Conservation (phyloP, 1,140 invertebrate genomes). For the Dendroctonus valens region DNA sequence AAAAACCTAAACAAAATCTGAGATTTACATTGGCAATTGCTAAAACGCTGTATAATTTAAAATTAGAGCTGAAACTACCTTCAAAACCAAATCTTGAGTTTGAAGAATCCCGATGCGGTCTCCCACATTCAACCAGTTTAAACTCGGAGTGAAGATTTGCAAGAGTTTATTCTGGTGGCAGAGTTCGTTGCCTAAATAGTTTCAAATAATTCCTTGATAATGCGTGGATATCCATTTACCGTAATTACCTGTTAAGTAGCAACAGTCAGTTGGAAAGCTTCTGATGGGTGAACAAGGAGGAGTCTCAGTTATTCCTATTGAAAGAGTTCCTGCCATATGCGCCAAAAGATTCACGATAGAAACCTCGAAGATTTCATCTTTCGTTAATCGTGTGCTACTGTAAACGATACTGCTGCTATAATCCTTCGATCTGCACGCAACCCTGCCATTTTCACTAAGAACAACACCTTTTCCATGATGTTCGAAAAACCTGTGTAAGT, state of each 20-base stretch:
- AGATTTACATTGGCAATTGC: conserved; percentile 47
- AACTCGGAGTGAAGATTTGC: conserved; percentile 67
- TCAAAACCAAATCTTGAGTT: conserved; percentile 60
- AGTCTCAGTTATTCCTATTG: conserved; percentile 72
- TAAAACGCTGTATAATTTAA: conserved; percentile 1
- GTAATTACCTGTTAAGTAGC: conserved; percentile 62
- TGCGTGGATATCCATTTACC: background rate
- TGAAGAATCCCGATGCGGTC: conserved; percentile 69
- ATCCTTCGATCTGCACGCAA: conserved; percentile 64
- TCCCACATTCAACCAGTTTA: conserved; percentile 76
- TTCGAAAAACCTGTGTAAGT: conserved; percentile 57
- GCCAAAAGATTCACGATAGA: conserved; percentile 60
- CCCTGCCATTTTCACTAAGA: conserved; percentile 64
- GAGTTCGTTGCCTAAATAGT: conserved; percentile 61
- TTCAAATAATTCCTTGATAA: conserved; percentile 3
- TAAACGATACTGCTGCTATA: conserved; percentile 71
- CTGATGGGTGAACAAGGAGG: conserved; percentile 58
- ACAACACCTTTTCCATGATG: conserved; percentile 74
- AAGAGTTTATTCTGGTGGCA: conserved; percentile 59
- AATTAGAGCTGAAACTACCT: conserved; percentile 14
- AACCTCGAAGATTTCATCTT: conserved; percentile 76
- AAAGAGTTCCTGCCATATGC: conserved; percentile 73
- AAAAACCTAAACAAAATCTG: conserved; percentile 41
- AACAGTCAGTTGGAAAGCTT: conserved; percentile 59
- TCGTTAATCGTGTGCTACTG: conserved; percentile 67